A percentile compares a stretch with the other conserved stretches of the same genome.
phyloP scores from a whole-genome alignment of 53 echinoderm and acorn worm species.

The Holothuria scabra region DNA sequence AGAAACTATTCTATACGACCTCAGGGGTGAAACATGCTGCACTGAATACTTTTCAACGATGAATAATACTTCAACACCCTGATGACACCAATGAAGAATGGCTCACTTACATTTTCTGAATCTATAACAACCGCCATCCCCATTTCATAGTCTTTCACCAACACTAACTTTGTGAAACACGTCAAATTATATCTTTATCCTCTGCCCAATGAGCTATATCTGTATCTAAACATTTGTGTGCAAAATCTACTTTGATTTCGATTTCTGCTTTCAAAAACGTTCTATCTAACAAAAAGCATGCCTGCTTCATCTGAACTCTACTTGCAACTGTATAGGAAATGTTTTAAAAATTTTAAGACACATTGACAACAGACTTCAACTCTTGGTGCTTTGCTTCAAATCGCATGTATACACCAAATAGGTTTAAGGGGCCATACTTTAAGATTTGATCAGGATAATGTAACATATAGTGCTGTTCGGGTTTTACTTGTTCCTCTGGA shows the following conservation, averaged over 20 bases:
- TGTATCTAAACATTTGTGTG: conserved; percentile 1
- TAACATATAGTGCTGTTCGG: conserved; percentile 1
- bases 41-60: too few species aligned
- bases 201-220: conserved; percentile 6
- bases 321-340: too few species aligned
- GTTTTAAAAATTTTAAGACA: neutral
- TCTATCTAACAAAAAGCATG: too few species aligned
- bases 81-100: neutral
- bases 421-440: neutral
- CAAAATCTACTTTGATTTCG: neutral
- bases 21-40: neutral
- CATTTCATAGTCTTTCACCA: conserved; percentile 5
- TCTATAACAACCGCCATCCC: neutral
- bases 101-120: neutral
- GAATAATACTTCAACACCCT: neutral
- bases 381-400: conserved; percentile 16
- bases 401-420: conserved; percentile 29
- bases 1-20: neutral
- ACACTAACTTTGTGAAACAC: neutral
- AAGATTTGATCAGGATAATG: conserved; percentile 32
- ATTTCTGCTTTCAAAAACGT: conserved; percentile 24
- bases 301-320: too few species aligned
- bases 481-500: neutral
- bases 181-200: neutral
- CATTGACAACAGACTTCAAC: neutral